Percentiles rank a stretch among this genome's conserved stretches.
phyloP scores from a whole-genome alignment of 2,113 vertebrate species.

The Coreoperca whiteheadi region DNA sequence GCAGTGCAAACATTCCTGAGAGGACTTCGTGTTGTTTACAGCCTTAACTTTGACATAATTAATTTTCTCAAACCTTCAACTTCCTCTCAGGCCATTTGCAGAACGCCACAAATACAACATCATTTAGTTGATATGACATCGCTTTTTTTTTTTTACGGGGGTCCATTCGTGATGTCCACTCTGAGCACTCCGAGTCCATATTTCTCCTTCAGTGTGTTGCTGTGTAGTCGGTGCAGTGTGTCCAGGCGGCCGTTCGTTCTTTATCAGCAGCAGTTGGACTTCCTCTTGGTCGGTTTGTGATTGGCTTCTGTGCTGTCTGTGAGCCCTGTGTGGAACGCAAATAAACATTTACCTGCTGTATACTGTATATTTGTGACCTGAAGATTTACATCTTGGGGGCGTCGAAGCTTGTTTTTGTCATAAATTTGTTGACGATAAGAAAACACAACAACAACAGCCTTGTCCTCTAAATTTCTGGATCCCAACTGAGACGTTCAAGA shows the following conservation, averaged over 20 bases:
- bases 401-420: background rate
- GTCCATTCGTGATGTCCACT: background rate
- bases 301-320: constrained; percentile 83
- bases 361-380: background rate
- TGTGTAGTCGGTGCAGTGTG: background rate
- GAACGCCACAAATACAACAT: background rate
- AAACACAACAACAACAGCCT: background rate
- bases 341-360: background rate
- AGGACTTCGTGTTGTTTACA: constrained; percentile 40
- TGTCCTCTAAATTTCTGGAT: too few relatives aligned
- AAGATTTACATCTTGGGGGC: background rate
- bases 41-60: constrained; percentile 6
- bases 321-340: constrained; percentile 84
- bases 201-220: background rate
- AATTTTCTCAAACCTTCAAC: constrained; percentile 10
- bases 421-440: background rate
- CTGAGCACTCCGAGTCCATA: background rate
- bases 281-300: constrained; percentile 82
- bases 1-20: constrained; percentile 51
- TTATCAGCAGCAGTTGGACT: constrained; percentile 88
- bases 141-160: background rate
- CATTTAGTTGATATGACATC: background rate
- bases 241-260: background rate
- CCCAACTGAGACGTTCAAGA: too few relatives aligned
- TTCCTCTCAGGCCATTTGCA: constrained; percentile 25